These are phyloP conservation scores for Drosophila carrolli DNA, from an alignment of 1,140 invertebrate genomes.

Conservation along the genomic window DNA sequence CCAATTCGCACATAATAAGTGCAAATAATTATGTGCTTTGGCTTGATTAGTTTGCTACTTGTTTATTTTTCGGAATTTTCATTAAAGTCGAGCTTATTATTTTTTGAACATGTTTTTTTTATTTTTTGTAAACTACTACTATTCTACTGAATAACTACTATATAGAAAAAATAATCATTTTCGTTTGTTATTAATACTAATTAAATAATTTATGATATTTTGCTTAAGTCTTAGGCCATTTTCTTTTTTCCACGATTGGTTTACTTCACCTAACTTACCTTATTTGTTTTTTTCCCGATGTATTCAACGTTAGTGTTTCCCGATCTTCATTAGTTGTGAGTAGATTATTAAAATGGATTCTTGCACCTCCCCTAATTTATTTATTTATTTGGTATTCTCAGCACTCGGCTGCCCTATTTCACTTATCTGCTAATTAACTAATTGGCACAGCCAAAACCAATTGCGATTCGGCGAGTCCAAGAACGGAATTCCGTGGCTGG, in stretches of 20 bases:
- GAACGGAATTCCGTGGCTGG: slow-evolving; percentile 32
- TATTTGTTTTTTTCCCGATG: no score
- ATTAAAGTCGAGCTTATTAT: not conserved
- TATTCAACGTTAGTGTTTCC: not conserved
- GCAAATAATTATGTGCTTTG: not conserved
- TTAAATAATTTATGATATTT: no score
- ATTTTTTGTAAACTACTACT: no score
- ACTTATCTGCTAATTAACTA: slow-evolving; percentile 68
- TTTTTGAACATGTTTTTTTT: no score
- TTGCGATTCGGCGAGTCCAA: slow-evolving; percentile 39
- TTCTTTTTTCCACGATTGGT: no score
- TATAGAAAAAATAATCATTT: no score
- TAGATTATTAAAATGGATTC: not conserved
- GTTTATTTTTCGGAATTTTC: not conserved
- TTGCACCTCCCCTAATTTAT: not conserved
- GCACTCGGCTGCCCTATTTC: slow-evolving; percentile 23
- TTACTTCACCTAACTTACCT: no score
- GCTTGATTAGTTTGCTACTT: slow-evolving; percentile 8
- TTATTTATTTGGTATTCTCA: slow-evolving; percentile 15
- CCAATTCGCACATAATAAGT: not conserved
- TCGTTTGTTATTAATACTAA: no score
- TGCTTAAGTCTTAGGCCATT: no score
- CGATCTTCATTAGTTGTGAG: not conserved
- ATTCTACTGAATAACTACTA: no score
- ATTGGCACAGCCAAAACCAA: slow-evolving; percentile 53